Evolutionary conservation across 2,888 invertebrate genomes (phyloP).

Genomic region (Periphyllus acericola): DNA sequence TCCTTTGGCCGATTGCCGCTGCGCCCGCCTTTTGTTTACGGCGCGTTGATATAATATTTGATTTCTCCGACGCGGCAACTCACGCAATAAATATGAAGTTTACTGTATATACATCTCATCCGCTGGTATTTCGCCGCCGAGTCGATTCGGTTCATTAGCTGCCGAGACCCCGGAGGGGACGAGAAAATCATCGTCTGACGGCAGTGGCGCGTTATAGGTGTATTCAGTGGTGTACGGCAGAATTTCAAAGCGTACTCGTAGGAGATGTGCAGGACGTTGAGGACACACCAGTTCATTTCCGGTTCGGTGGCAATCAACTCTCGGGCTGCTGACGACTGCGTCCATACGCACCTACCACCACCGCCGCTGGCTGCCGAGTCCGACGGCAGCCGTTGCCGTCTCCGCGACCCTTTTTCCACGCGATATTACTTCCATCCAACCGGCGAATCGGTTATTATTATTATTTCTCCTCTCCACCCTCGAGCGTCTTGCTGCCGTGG

Average conservation of each 20-base stretch:
- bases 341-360: neutral
- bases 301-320: conserved; percentile 52
- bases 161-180: neutral
- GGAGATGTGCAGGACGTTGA: neutral
- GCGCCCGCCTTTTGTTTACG: neutral
- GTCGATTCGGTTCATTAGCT: conserved; percentile 30
- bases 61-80: neutral
- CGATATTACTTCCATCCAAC: conserved; percentile 46
- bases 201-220: neutral
- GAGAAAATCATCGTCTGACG: neutral
- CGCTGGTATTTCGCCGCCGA: too few relatives aligned
- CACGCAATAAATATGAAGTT: neutral
- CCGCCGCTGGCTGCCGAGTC: neutral
- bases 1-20: neutral
- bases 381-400: conserved; percentile 2
- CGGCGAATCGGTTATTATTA: conserved; percentile 60
- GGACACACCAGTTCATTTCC: conserved; percentile 54
- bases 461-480: conserved; percentile 9
- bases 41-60: neutral
- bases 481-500: neutral
- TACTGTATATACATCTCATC: too few relatives aligned
- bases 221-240: neutral
- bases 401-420: neutral
- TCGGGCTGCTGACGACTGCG: neutral
- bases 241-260: too few relatives aligned